A percentile compares a stretch with the other conserved stretches of the same genome.
phyloP scores from a whole-genome alignment of 2,888 invertebrate species.

The Ethmia dodecea region DNA sequence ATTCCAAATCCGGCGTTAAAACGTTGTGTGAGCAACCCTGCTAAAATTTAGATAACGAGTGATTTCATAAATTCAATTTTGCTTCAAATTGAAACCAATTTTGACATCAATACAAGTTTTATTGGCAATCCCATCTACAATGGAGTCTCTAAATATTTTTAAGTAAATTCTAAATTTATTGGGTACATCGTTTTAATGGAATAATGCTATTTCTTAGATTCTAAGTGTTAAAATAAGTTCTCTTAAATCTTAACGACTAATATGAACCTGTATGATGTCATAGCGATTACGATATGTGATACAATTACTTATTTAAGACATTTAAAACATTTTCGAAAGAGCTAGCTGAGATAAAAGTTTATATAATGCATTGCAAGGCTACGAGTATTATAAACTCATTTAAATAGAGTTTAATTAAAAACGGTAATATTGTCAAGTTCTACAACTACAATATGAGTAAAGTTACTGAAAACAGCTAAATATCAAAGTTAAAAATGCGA shows the following conservation, averaged over 20 bases:
- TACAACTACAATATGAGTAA: no score
- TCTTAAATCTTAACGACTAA: slow-evolving; percentile 14
- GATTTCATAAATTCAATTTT: slow-evolving; percentile 70
- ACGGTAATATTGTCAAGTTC: no score
- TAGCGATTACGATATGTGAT: no score
- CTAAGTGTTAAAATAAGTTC: slow-evolving; percentile 20
- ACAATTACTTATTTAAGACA: no score
- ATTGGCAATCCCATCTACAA: slow-evolving; percentile 51
- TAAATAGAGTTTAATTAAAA: no score
- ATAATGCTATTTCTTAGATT: slow-evolving; percentile 41
- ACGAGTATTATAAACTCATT: no score
- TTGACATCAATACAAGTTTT: slow-evolving; percentile 38
- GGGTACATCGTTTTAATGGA: slow-evolving; percentile 61
- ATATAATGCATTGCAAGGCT: no score
- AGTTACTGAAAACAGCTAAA: no score
- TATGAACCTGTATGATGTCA: no score
- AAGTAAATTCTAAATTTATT: slow-evolving; percentile 73
- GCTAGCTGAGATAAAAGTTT: no score
- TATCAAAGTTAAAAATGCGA: no score
- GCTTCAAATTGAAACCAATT: slow-evolving; percentile 61
- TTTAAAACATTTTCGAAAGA: no score
- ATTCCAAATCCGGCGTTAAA: slow-evolving; percentile 27
- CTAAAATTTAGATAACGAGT: slow-evolving; percentile 25
- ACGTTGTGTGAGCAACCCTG: slow-evolving; percentile 59
- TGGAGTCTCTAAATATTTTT: slow-evolving; percentile 37